phyloP scores from a whole-genome alignment of 2,113 vertebrate species.

The Daphoenositta chrysoptera region DNA sequence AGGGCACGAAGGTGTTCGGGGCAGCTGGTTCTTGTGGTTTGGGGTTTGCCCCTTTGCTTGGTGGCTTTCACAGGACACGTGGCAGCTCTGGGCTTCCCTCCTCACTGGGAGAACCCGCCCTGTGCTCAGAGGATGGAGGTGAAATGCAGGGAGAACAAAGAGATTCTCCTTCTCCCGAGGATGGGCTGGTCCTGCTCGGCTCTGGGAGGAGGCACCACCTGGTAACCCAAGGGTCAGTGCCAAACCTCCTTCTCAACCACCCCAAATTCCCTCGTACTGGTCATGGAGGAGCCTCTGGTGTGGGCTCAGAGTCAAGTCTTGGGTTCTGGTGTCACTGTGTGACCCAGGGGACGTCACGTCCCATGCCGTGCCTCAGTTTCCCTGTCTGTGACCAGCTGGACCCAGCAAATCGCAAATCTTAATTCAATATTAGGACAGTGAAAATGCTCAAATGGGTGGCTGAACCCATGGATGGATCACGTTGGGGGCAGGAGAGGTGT shows the following conservation, averaged over 20 bases:
- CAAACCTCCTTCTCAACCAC: neutral
- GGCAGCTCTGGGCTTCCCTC: neutral
- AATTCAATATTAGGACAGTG: neutral
- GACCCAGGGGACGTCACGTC: neutral
- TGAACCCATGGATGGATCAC: fast-evolving
- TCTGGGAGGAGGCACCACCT: neutral
- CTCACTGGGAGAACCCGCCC: fast-evolving
- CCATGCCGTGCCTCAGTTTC: neutral
- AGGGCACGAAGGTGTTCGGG: neutral
- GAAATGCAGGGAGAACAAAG: neutral
- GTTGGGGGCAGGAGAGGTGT: neutral
- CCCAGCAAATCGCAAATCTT: neutral
- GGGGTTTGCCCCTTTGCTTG: neutral
- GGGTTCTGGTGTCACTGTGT: neutral
- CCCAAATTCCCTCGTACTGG: fast-evolving
- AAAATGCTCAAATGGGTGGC: neutral
- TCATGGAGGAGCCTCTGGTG: neutral
- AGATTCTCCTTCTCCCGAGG: neutral
- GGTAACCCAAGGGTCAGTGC: neutral
- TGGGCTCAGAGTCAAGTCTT: neutral
- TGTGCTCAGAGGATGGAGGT: fast-evolving
- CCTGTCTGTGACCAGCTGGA: neutral
- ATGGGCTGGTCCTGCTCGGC: fast-evolving
- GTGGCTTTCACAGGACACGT: fast-evolving
- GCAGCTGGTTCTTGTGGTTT: neutral